Evolutionary conservation across 1,140 invertebrate species (phyloP), one percentile per base, ranked within the genome.

Genomic region (Drosophila bipectinata): DNA sequence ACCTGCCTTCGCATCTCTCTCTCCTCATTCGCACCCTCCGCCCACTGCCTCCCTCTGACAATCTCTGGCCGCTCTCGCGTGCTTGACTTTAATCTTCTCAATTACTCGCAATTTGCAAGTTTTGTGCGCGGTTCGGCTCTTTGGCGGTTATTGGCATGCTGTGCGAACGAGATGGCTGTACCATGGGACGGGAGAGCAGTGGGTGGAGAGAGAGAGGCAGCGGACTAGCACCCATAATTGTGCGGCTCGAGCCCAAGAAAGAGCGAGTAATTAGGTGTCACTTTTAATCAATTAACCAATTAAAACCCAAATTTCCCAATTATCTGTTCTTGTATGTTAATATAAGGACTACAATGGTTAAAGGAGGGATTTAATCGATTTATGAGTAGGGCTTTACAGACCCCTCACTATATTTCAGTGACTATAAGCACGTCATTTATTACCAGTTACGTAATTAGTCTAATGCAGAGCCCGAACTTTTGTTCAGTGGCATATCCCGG

Each of bases 81-180:
- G 80, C 85, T 90, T 90, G 81, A 90, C 81, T 85, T 90, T 90
- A 90, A 90, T 90, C 85, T 90, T 77, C 85, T 85, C 85, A 90
- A 90, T 90, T 90, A 90, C 85, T 90, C 79, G 81, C 78, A 90
- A 90, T 90, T 90, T 90, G 85, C 81, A 90, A 90, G 72, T 90
- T 85, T 72, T 72, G 66, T 83, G 54, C 64, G 66, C 51, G 72
- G 28, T 49, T 67, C 67, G 72, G 34, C 54, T 67, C 67, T 64
- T 64, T 41, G 28, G 44, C 57, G 68, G 49, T 67, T 64, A 64
- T 64, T 67, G 63, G 47, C 60, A 64, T 67, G 34, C 26, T 44
- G 60, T 32, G 60, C 3, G 34, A 67, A 44, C 26, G 63, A 67
- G 63, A 67, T 1, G 18, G 58, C 15, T 21, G 6, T 8, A 7